Evolutionary conservation across 2,113 vertebrate genomes (phyloP).

Genomic region (Pontoporia blainvillei): DNA sequence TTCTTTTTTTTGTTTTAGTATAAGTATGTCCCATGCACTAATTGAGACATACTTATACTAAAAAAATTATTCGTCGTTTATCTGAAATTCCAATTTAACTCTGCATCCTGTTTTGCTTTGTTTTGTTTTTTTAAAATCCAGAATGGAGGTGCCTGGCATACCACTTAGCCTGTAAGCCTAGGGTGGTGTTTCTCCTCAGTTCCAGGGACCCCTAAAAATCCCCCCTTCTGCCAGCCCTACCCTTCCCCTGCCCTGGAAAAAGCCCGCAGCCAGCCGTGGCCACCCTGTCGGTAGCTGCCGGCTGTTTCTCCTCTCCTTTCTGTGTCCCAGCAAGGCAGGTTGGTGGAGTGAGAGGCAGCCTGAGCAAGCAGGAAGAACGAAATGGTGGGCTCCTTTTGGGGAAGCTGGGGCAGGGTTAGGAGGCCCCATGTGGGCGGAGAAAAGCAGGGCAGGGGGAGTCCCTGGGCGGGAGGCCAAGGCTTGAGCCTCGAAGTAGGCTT

Average conservation of each 20-base stretch:
- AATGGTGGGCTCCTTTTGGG: background rate
- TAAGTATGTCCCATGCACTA: background rate
- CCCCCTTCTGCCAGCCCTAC: background rate
- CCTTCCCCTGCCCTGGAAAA: background rate
- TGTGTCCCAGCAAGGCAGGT: background rate
- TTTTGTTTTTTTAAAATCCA: background rate
- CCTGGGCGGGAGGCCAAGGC: background rate
- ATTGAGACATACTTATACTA: background rate
- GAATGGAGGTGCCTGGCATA: background rate
- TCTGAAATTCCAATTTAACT: background rate
- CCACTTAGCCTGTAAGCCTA: background rate
- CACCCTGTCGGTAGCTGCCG: accelerated
- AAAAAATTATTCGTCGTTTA: background rate
- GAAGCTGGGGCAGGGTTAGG: background rate
- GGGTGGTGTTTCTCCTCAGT: background rate
- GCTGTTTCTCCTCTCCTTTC: background rate
- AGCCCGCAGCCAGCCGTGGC: background rate
- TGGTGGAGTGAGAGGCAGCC: background rate
- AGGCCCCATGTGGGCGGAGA: background rate
- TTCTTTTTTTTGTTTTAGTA: background rate
- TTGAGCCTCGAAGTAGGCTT: background rate
- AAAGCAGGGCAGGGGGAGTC: background rate
- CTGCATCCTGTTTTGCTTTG: background rate
- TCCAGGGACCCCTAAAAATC: background rate
- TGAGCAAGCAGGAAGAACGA: background rate